Base-by-base conservation (phyloP, 2,888 invertebrate genomes). In the Cantharis rustica region DNA sequence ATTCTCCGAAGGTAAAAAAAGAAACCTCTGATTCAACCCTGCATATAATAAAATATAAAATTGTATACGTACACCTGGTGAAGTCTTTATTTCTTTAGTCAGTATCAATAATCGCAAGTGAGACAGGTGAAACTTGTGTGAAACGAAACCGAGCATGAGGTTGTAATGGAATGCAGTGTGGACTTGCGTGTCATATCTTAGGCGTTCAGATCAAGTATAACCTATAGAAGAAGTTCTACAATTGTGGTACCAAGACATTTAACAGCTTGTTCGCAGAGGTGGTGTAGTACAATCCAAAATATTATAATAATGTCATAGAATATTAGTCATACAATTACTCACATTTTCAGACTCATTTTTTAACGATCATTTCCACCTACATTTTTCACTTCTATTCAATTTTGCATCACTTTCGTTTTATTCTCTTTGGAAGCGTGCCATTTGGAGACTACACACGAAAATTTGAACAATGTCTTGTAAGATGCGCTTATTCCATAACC, bases 151-250 rank as follows among this genome's bases (percentile, higher is more conserved):
- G 61, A 62, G 66, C 23, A 66, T 71, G 68, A 13, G 23, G 62
- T 71, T 23, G 71, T 80, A 80, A 80, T 79, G 80, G 80, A 80
- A 80, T 80, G 80, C 80, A 75, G 73, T 68, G 77, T 69, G 77
- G 77, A 73, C 75, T 79, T 79, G 80, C 79, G 81, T 81, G 81
- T 81, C 81, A 80, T 81, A 81, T 81, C 81, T 81, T 72, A 69
- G 63, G 76, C 75, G 77, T 79, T 73, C 75, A 72, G 79, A 79
- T 76, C 80, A 75, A 78, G 75, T 78, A 72, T 74, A 47, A 70
- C 63, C 69, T 66, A 47, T 64, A 62, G 75, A 79, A 72, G 72
- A 64, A 66, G 71, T 72, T 73, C 64, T 23, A 68, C 73, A 64
- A 73, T 75, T 68, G 68, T 76, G 75, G 75, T 70, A 73, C 73